Evolutionary conservation across 2,888 invertebrate genomes (phyloP), one percentile per base, ranked within the genome.

Genomic region (Eilema caniola): DNA sequence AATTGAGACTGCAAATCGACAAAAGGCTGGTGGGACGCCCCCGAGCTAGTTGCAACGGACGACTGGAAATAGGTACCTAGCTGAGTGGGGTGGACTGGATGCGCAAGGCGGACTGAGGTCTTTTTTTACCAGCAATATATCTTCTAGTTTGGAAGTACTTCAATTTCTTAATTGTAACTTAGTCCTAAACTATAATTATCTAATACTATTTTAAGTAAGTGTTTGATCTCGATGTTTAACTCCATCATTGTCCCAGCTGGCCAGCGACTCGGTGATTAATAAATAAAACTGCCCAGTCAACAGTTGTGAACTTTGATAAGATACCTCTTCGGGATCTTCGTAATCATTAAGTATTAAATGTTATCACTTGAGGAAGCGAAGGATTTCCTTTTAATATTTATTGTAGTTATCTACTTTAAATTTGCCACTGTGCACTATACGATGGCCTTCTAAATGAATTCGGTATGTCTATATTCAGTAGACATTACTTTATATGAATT

Each of bases 271-370:
- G 57, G 60, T 25, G 66, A 71, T 79, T 71, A 71, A 76, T 74
- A 71, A 79, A 74, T 72, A 67, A 62, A 73, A 73, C 71, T 62
- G 60, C 47, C 72, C 66, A 64, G 64, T 74, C 61, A 33, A 66
- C 23, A 37, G 60, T 37, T 59, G 16, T 62, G 67, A 79, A 66
- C 65, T 81, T 66, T 61, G 76, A 74, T 47, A 65, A 81, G 64
- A 61, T 56, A n/a, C 11, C 57, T 8, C 37, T 57, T 37, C 25
- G 4, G 24, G n/a, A 66, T 23, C 8, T 64, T 28, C 25, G n/a
- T 56, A 20, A 33, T 2, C 33, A 31, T 61, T n/a, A 31, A 61
- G 24, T 16, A 56, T 56, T 65, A 14, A 33, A 56, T 65, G 14
- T 53, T 65, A 56, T n/a, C 23, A 56, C 31, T 23, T 28, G 31